These are phyloP conservation scores for Alectoris magna DNA, from an alignment of 2,797 vertebrate species.

Conservation along the genomic window DNA sequence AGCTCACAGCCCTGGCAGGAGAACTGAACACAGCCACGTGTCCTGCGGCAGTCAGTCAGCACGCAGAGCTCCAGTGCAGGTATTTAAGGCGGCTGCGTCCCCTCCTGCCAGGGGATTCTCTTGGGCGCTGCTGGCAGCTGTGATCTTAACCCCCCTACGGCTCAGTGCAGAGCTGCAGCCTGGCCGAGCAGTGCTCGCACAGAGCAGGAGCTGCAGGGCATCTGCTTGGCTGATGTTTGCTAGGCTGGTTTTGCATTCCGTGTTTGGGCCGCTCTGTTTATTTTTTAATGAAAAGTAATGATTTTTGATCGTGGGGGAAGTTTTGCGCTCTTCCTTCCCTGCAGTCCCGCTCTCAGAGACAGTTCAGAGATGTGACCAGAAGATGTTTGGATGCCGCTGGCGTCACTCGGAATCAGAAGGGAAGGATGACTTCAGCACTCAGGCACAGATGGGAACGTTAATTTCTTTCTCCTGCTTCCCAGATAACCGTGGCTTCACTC, in stretches of 20 bases:
- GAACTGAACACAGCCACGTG: background rate
- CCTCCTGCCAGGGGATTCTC: background rate
- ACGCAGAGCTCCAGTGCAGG: background rate
- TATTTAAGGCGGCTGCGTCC: background rate
- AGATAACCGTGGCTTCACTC: background rate
- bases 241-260: background rate
- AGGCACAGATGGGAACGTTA: background rate
- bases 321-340: background rate
- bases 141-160: background rate
- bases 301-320: background rate
- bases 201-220: background rate
- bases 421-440: background rate
- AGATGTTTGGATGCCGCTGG: background rate
- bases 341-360: background rate
- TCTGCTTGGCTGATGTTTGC: background rate
- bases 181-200: fast-evolving
- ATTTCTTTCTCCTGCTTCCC: background rate
- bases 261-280: background rate
- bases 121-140: background rate
- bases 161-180: background rate
- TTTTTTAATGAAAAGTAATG: background rate
- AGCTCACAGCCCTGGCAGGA: fast-evolving
- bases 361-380: background rate
- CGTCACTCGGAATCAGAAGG: background rate
- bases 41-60: background rate